A percentile compares a stretch with the other conserved stretches of the same genome.
These are phyloP conservation scores for Pycnomerus fuliginosus DNA, from an alignment of 2,888 invertebrate species.

Conservation along the genomic window DNA sequence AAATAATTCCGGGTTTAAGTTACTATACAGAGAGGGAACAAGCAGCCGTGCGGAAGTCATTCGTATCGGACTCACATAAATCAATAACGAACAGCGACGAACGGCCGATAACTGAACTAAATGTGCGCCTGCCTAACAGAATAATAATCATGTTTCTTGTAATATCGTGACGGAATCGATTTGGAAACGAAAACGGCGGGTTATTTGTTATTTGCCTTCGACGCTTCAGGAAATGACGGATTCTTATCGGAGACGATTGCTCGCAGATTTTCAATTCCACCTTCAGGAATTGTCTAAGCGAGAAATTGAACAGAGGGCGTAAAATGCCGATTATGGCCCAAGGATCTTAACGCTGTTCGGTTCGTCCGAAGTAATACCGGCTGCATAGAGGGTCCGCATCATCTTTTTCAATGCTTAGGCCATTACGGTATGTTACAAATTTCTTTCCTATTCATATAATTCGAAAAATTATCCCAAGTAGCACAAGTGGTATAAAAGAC, in stretches of 20 bases:
- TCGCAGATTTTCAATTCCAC: conserved; percentile 40
- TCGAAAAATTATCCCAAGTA: no score
- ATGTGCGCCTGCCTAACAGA: conserved; percentile 40
- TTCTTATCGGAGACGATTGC: conserved; percentile 40
- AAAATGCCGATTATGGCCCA: no score
- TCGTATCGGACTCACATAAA: conserved; percentile 37
- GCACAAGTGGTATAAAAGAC: no score
- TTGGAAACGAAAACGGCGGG: conserved; percentile 23
- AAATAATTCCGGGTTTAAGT: no score
- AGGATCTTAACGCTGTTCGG: no score
- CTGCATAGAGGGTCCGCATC: no score
- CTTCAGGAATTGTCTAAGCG: conserved; percentile 21
- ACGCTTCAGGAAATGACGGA: conserved; percentile 41
- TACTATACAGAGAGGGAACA: conserved; percentile 30
- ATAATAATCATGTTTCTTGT: conserved; percentile 41
- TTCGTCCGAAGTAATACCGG: no score
- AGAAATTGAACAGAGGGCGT: no score
- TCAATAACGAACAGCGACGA: conserved; percentile 38
- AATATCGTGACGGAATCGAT: conserved; percentile 30
- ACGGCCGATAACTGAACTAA: conserved; percentile 38
- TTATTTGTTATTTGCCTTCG: conserved; percentile 36
- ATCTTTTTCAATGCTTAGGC: no score
- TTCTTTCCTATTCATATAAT: no score
- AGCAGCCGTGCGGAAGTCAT: conserved; percentile 36
- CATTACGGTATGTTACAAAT: no score